These are phyloP conservation scores for Rhabdornis inornatus DNA, from an alignment of 2,113 vertebrate genomes.

Conservation along the genomic window DNA sequence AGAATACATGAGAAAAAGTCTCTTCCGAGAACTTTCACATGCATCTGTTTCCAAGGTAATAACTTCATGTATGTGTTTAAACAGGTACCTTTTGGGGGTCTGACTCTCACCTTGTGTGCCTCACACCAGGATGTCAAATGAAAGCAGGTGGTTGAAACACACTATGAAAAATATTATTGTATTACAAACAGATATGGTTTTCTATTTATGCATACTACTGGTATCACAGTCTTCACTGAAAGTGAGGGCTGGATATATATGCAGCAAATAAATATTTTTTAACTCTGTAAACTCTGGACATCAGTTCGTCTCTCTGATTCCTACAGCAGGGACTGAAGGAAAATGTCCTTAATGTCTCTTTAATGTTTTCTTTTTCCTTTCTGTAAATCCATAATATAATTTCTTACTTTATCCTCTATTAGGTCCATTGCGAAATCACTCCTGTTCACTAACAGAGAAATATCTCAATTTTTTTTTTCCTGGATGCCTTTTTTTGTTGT, in stretches of 20 bases:
- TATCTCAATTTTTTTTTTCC: not conserved
- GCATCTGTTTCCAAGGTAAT: conserved; percentile 19
- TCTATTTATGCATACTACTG: not conserved
- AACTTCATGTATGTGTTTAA: not conserved
- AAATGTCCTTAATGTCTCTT: not conserved
- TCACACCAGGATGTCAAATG: not conserved
- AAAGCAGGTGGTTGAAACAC: not conserved
- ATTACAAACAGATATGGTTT: not conserved
- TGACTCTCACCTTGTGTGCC: not conserved
- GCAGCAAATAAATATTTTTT: not conserved
- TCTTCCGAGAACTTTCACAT: not conserved
- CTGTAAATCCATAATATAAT: not conserved
- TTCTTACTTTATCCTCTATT: not conserved
- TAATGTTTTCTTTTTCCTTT: not conserved
- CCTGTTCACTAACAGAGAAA: not conserved
- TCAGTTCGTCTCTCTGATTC: not conserved
- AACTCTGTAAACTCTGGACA: not conserved
- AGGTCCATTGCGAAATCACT: not conserved
- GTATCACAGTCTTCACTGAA: not conserved
- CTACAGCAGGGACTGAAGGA: not conserved
- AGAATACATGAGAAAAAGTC: not conserved
- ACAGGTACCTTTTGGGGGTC: not conserved
- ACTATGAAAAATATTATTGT: not conserved
- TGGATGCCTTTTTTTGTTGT: not conserved
- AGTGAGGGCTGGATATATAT: not conserved